A percentile compares a stretch with the other conserved stretches of the same genome.
Conservation (phyloP, 1,140 invertebrate genomes). For the Palaemon carinicauda region DNA sequence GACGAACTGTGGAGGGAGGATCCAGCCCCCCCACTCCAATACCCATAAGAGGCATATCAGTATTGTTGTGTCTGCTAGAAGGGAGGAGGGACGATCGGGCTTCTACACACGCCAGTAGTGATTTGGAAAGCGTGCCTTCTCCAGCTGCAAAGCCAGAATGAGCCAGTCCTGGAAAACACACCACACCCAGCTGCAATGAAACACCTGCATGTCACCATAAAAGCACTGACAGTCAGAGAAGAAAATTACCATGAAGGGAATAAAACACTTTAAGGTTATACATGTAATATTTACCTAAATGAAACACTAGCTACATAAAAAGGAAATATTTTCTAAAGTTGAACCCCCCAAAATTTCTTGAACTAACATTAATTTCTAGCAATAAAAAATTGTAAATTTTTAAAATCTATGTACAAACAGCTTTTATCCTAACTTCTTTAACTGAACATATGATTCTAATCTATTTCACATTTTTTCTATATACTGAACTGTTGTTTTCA, state of each 20-base stretch:
- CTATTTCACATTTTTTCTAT: too few species aligned
- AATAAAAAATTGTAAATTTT: too few species aligned
- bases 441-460: too few species aligned
- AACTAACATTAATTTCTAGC: too few species aligned
- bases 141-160: conserved; percentile 80
- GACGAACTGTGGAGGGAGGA: neutral
- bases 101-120: conserved; percentile 79
- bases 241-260: neutral
- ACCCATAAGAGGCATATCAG: conserved; percentile 9
- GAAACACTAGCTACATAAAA: too few species aligned
- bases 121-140: conserved; percentile 84
- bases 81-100: neutral
- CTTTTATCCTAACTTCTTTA: too few species aligned
- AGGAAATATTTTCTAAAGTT: too few species aligned
- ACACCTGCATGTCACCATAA: conserved; percentile 42
- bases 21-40: neutral
- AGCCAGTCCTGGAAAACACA: conserved; percentile 72
- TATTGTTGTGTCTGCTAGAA: neutral
- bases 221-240: conserved; percentile 73
- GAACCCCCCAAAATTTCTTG: too few species aligned
- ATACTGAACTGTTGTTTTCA: too few species aligned
- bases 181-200: conserved; percentile 55
- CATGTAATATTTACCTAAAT: too few species aligned
- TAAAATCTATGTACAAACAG: too few species aligned
- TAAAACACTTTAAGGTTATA: neutral